Percentiles rank a stretch among this genome's conserved stretches.
Evolutionary conservation across 2,113 vertebrate species (phyloP).

Genomic region (Syngnathus typhle): DNA sequence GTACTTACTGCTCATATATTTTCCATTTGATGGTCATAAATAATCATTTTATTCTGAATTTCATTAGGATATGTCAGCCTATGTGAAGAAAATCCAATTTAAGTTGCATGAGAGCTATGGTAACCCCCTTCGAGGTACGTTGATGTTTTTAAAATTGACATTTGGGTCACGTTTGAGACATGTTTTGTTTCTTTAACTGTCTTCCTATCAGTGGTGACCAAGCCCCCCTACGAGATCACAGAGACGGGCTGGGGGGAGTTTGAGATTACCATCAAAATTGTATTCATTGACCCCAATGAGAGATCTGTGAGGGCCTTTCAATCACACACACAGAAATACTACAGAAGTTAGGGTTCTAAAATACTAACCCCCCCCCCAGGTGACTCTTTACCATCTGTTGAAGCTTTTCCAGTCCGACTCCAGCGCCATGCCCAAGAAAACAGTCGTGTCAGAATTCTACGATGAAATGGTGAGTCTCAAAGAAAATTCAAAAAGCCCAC

Average conservation of each 20-base stretch:
- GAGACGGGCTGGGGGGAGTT: slow-evolving; percentile 99
- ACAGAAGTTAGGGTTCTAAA: neutral
- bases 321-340: neutral
- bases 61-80: slow-evolving; percentile 94
- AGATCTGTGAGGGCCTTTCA: slow-evolving; percentile 80
- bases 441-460: slow-evolving; percentile 97
- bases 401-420: slow-evolving; percentile 98
- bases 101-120: slow-evolving; percentile 97
- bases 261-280: slow-evolving; percentile 98
- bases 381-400: slow-evolving; percentile 93
- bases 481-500: too few relatives aligned
- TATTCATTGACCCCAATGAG: slow-evolving; percentile 98
- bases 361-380: slow-evolving; percentile 61
- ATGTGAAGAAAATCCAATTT: slow-evolving; percentile 98
- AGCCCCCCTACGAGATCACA: slow-evolving; percentile 96
- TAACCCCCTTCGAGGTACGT: slow-evolving; percentile 90
- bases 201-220: slow-evolving; percentile 86
- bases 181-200: neutral
- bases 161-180: neutral
- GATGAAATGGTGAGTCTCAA: slow-evolving; percentile 88
- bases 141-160: neutral
- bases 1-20: neutral
- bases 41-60: neutral
- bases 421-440: slow-evolving; percentile 96
- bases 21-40: neutral